These are phyloP conservation scores for Habrosyne pyritoides DNA, from an alignment of 2,888 invertebrate species.

Conservation along the genomic window DNA sequence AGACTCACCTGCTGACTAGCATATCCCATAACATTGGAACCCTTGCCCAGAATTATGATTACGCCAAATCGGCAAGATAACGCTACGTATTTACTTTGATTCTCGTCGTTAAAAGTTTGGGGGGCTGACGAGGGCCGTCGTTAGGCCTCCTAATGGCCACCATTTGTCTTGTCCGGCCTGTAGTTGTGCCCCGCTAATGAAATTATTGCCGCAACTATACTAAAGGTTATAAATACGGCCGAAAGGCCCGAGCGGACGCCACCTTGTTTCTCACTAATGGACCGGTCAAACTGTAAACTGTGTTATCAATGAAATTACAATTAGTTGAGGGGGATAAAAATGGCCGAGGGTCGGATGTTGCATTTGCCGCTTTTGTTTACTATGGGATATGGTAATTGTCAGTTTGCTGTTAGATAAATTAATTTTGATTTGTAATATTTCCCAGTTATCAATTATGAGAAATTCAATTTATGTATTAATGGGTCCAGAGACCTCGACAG, in stretches of 20 bases:
- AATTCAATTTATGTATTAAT: no score
- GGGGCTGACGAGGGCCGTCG: slow-evolving; percentile 79
- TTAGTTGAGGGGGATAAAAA: slow-evolving; percentile 77
- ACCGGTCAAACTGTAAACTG: slow-evolving; percentile 84
- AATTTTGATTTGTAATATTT: slow-evolving; percentile 16
- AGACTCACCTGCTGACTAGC: slow-evolving; percentile 59
- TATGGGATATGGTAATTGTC: slow-evolving; percentile 51
- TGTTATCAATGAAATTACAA: slow-evolving; percentile 84
- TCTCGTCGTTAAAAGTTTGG: slow-evolving; percentile 83
- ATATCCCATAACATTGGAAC: slow-evolving; percentile 55
- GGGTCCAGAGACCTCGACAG: no score
- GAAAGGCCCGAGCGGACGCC: slow-evolving; percentile 73
- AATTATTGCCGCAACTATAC: slow-evolving; percentile 84
- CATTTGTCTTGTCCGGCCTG: slow-evolving; percentile 84
- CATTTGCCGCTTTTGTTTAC: slow-evolving; percentile 62
- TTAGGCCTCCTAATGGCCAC: slow-evolving; percentile 82
- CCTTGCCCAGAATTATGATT: slow-evolving; percentile 76
- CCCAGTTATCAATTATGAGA: not conserved
- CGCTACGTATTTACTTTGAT: slow-evolving; percentile 82
- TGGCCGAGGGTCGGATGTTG: slow-evolving; percentile 72
- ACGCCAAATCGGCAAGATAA: slow-evolving; percentile 81
- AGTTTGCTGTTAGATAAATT: slow-evolving; percentile 22
- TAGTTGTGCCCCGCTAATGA: slow-evolving; percentile 83
- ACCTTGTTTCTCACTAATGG: slow-evolving; percentile 82
- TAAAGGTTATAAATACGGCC: slow-evolving; percentile 82